Base-by-base conservation (phyloP, 2,797 vertebrate species). In the Chromobotia macracanthus region DNA sequence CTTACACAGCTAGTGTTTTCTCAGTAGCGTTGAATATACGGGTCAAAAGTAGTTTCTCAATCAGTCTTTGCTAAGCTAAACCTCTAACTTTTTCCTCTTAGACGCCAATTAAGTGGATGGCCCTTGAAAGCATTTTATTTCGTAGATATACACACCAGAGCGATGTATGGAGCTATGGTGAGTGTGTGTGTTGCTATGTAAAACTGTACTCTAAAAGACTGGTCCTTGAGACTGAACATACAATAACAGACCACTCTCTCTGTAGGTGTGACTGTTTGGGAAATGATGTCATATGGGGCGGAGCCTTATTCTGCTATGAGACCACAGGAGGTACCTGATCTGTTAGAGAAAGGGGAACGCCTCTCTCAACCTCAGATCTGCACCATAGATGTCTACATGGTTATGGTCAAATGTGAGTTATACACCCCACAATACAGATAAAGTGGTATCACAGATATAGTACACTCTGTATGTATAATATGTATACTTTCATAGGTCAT, bases 301-400 rank as follows among this genome's bases (percentile, higher is more conserved):
- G 96, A 98, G 91, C 97, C 97, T 0, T 99, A 97, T 19, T 75
- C 94, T 0, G 89, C 92, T 0, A 95, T 98, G 88, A 90, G 92
- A 28, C 88, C 96, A 73, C 93, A 94, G 21, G 96, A 96, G 78
- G 94, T 99, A 64, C 95, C 96, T 5, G 96, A 97, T 78, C 91
- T 99, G 77, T 90, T 99, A 81, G 96, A 98, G 90, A 98, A 97
- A 86, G 97, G 97, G 2, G 96, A 99, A 78, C 93, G 96, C 19
- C 91, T 99, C 25, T 93, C 95, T 3, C 97, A 99, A 88, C 97
- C 97, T 63, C 94, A 94, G 4, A 99, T 98, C 86, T 98, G 96
- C 89, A 99, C 97, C 77, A 98, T 99, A n/a, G 97, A 99, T 35
- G 97, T 99, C 77, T 98, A 99, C 90, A 99, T 99, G 97, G 96